Evolutionary conservation across 2,797 vertebrate species (phyloP).

Genomic region (Spheniscus humboldti): DNA sequence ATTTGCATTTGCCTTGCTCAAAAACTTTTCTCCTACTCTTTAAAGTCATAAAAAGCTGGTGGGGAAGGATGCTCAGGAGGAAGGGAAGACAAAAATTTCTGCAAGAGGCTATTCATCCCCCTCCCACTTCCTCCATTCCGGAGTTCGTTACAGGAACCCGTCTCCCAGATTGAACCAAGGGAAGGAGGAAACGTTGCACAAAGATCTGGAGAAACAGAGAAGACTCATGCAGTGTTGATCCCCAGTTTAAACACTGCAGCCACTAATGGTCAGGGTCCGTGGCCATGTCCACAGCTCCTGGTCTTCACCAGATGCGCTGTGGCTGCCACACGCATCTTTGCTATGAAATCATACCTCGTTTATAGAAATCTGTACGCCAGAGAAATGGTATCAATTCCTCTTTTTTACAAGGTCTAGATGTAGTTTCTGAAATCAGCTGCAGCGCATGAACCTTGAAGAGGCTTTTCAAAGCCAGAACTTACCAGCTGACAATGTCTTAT

Average conservation of each 20-base stretch:
- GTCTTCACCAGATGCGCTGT: neutral
- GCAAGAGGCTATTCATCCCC: neutral
- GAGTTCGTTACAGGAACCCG: neutral
- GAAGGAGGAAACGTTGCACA: neutral
- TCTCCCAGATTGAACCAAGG: neutral
- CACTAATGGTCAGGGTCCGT: neutral
- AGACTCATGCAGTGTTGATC: neutral
- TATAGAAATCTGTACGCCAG: neutral
- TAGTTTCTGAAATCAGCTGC: neutral
- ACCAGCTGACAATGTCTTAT: neutral
- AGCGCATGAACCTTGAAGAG: neutral
- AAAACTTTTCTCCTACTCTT: neutral
- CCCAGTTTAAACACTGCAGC: neutral
- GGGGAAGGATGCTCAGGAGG: neutral
- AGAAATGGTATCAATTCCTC: neutral
- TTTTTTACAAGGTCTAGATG: neutral
- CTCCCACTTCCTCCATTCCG: neutral
- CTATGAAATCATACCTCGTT: neutral
- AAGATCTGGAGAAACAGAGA: neutral
- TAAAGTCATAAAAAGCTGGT: neutral
- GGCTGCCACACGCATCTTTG: rapidly evolving
- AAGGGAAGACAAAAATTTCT: neutral
- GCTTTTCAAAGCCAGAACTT: neutral
- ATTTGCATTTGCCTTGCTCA: neutral
- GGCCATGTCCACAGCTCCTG: neutral